phyloP scores from a whole-genome alignment of 2,797 vertebrate genomes.

The Crenuchus spilurus region DNA sequence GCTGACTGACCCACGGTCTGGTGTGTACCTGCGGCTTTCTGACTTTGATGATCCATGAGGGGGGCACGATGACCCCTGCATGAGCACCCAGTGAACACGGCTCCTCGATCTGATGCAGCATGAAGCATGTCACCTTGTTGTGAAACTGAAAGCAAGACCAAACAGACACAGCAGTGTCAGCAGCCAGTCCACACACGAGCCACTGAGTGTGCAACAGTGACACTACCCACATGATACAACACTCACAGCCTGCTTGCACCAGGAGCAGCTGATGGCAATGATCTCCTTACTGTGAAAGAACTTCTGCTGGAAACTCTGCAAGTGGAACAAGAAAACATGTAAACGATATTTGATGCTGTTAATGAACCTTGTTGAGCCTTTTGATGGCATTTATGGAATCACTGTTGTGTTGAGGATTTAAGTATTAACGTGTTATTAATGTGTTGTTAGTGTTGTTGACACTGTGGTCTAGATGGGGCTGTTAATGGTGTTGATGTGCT shows the following conservation, averaged over 20 bases:
- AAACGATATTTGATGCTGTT: neutral
- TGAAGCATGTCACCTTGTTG: constrained; percentile 99
- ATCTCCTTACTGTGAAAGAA: constrained; percentile 99
- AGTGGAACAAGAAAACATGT: constrained; percentile 34
- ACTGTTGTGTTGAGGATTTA: neutral
- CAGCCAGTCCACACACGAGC: neutral
- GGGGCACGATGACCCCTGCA: constrained; percentile 95
- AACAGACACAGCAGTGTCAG: constrained; percentile 20
- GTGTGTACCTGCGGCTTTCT: constrained; percentile 94
- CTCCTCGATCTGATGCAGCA: constrained; percentile 99
- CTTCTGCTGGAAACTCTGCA: constrained; percentile 96
- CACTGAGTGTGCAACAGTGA: neutral
- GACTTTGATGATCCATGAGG: constrained; percentile 99
- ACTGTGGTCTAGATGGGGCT: neutral
- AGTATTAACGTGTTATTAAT: no score
- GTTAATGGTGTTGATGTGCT: neutral
- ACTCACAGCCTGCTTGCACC: constrained; percentile 99
- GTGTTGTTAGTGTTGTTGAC: neutral
- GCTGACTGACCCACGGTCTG: constrained; percentile 1
- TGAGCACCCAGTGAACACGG: constrained; percentile 96
- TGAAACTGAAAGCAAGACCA: constrained; percentile 83
- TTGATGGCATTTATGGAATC: neutral
- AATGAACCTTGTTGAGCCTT: neutral
- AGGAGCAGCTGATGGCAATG: constrained; percentile 98
- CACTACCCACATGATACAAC: constrained; percentile 17